These are phyloP conservation scores for Diprion similis DNA, from an alignment of 1,140 invertebrate genomes.

Conservation along the genomic window DNA sequence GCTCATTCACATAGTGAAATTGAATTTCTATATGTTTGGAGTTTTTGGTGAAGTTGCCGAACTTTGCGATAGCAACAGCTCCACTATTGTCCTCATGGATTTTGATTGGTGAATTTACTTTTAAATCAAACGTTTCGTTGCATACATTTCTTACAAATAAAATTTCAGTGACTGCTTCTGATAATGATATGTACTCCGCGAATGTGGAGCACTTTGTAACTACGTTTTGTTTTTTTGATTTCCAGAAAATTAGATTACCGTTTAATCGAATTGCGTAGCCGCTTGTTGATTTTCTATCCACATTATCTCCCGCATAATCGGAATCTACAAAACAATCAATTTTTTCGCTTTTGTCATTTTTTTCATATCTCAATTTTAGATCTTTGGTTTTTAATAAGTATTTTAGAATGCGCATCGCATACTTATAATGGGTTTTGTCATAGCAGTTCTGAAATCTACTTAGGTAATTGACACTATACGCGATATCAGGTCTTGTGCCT, in stretches of 20 bases:
- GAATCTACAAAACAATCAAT: constrained; percentile 32
- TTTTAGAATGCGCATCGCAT: constrained; percentile 23
- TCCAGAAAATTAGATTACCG: constrained; percentile 16
- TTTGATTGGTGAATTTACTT: constrained; percentile 14
- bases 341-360: constrained; percentile 18
- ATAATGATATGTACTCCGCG: constrained; percentile 29
- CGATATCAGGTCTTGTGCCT: constrained; percentile 25
- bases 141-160: background rate
- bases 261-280: constrained; percentile 28
- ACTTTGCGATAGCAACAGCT: constrained; percentile 29
- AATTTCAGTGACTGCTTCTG: constrained; percentile 26
- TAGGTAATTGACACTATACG: constrained; percentile 26
- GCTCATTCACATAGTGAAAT: constrained; percentile 25
- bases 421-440: constrained; percentile 23
- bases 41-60: constrained; percentile 31
- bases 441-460: constrained; percentile 23
- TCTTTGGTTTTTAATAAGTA: constrained; percentile 23
- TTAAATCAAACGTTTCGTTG: constrained; percentile 15
- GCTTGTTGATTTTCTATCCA: constrained; percentile 32
- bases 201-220: constrained; percentile 21
- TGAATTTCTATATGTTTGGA: constrained; percentile 26
- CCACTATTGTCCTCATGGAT: constrained; percentile 21
- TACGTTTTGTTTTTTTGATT: constrained; percentile 21
- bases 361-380: constrained; percentile 23
- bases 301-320: constrained; percentile 33